Evolutionary conservation across 2,113 vertebrate genomes (phyloP), one percentile per base, ranked within the genome.

Genomic region (Porphyrio hochstetteri): DNA sequence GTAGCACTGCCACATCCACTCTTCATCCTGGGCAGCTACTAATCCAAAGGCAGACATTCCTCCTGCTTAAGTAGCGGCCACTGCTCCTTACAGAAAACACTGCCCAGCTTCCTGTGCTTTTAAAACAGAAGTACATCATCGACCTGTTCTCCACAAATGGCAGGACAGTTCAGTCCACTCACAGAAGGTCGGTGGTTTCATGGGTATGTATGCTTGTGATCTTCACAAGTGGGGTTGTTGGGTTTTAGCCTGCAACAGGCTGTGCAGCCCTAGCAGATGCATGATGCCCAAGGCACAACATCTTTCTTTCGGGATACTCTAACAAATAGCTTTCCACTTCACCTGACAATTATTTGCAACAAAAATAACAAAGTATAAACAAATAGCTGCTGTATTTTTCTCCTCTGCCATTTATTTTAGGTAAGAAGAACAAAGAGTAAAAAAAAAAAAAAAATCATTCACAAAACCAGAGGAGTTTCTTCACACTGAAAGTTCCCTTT

Each of bases 141-240:
- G 38, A 42, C 56, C 60, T 33, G 19, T 35, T 31, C 52, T 72
- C 76, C 63, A 24, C 53, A 81, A 86, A 92, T 25, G 14, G 40
- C 28, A 70, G n/a, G 29, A 24, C 0, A 86, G 69, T 38, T 82
- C 65, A 35, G 2, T 11, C 50, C 50, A 16, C 15, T 53, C 59
- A 44, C 1, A 28, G 46, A 94, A 67, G 42, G 12, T 74, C 55
- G 57, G 28, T 13, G 1, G 0, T 77, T 76, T 77, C 61, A 59
- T 1, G 0, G 33, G 44, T 25, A 55, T 11, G 1, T 9, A 18
- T 2, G 5, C 31, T 31, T 77, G 38, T 28, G 16, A 76, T 28
- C 15, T 61, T 40, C 38, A 36, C 10, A 28, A 82, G 33, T 10
- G 11, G 10, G 1, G 5, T 56, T 67, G 1, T 5, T 50, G 29